Conservation (phyloP, 2,888 invertebrate genomes). For the Venusia cambrica region DNA sequence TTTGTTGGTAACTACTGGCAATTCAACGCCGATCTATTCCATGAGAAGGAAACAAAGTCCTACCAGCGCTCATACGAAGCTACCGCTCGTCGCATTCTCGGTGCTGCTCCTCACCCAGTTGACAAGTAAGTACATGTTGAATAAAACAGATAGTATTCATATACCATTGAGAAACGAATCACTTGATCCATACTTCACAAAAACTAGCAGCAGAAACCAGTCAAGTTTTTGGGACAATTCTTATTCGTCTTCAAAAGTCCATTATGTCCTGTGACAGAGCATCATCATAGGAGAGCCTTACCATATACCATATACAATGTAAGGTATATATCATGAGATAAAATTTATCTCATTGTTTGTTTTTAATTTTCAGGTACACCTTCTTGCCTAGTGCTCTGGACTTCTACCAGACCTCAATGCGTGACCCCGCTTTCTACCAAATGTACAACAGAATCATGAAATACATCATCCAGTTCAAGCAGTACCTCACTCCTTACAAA, state of each 20-base stretch:
- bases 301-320: too few relatives aligned
- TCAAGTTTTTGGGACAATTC: too few relatives aligned
- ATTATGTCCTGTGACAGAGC: too few relatives aligned
- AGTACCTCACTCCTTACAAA: slow-evolving; percentile 80
- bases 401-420: slow-evolving; percentile 83
- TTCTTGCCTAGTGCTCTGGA: slow-evolving; percentile 82
- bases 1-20: slow-evolving; percentile 80
- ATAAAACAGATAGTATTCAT: too few relatives aligned
- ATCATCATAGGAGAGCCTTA: too few relatives aligned
- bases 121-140: slow-evolving; percentile 50
- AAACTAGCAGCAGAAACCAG: too few relatives aligned
- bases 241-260: too few relatives aligned
- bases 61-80: slow-evolving; percentile 81
- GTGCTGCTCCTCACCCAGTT: slow-evolving; percentile 44
- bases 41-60: slow-evolving; percentile 46
- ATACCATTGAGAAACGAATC: too few relatives aligned
- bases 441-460: slow-evolving; percentile 82
- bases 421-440: slow-evolving; percentile 87
- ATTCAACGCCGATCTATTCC: slow-evolving; percentile 74
- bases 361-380: slow-evolving; percentile 49
- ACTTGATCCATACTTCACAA: too few relatives aligned
- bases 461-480: slow-evolving; percentile 82
- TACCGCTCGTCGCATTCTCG: slow-evolving; percentile 70
- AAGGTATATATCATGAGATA: too few relatives aligned
- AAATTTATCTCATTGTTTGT: too few relatives aligned